phyloP scores from a whole-genome alignment of 2,113 vertebrate species.

The Saiga tatarica region DNA sequence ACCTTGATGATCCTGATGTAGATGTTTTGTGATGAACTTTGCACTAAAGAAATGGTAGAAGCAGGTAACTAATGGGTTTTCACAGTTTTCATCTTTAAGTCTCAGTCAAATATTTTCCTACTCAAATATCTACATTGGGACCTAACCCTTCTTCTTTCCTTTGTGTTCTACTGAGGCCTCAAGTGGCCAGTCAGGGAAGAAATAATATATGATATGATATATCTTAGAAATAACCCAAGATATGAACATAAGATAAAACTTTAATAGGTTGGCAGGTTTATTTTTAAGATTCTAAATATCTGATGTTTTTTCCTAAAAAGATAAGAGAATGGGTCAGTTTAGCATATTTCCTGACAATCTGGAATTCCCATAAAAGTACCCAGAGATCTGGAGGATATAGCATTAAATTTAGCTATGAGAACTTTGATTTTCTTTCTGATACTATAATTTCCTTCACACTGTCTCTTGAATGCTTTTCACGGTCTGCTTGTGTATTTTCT shows the following conservation, averaged over 20 bases:
- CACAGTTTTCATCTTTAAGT: background rate
- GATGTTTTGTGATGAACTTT: background rate
- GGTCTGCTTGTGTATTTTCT: background rate
- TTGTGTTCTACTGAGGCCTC: background rate
- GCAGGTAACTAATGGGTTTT: background rate
- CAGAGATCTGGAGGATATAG: background rate
- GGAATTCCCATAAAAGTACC: background rate
- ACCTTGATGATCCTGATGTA: background rate
- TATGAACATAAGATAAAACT: background rate
- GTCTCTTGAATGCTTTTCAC: background rate
- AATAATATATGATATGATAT: background rate
- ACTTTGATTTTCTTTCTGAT: background rate
- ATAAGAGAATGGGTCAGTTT: background rate
- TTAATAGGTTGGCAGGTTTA: background rate
- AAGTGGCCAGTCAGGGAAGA: background rate
- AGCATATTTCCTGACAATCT: background rate
- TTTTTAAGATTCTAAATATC: background rate
- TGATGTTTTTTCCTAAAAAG: background rate
- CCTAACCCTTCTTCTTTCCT: background rate
- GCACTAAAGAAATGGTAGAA: background rate
- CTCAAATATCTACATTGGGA: background rate
- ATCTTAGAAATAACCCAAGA: background rate
- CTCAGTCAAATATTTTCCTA: background rate
- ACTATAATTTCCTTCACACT: background rate
- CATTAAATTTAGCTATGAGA: background rate